Base-by-base conservation (phyloP, 2,113 vertebrate genomes). In the Gallinago media region DNA sequence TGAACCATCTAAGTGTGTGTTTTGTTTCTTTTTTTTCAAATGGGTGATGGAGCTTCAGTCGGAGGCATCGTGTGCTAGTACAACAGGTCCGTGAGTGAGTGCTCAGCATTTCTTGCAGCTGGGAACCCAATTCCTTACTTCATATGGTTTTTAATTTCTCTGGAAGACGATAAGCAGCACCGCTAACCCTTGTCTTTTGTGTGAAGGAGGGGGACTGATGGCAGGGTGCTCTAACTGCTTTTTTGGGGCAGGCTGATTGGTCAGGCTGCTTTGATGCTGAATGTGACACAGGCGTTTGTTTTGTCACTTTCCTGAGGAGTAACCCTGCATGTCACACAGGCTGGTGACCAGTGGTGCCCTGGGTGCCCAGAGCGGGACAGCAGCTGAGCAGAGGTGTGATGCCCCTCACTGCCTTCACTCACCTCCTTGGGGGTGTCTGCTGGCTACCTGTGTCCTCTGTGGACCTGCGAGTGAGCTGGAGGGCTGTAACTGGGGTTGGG, bases 281-380 rank as follows among this genome's bases (percentile, higher is more conserved):
- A 32, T 26, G 31, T 46, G 71, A 54, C 6, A 10, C 21, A 38
- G 50, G 17, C 31, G 5, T 84, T 85, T 56, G n/a, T 76, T 91
- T 67, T 71, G 58, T 59, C 62, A 15, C 21, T 74, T 65, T 56
- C 26, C 49, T 87, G 80, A 67, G 1, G 9, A 66, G 40, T 32
- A 73, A 22, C 26, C 26, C n/a, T 8, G 26, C 7, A 3, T n/a
- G 27, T 71, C 49, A 31, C 3, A 4, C 5, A 4, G 31, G 40
- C 70, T 90, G 73, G 44, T 56, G 59, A 65, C 65, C 2, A 20
- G 25, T 20, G 36, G 63, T 34, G 36, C 27, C 15, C 25, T 22
- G n/a, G 31, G 44, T 72, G 10, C 59, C 17, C 0, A 1, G n/a
- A 18, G 8, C 0, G 1, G 29, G 63, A 56, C 27, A 0, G 1